Evolutionary conservation across 1,140 invertebrate genomes (phyloP).

Genomic region (Lepidostoma basale): DNA sequence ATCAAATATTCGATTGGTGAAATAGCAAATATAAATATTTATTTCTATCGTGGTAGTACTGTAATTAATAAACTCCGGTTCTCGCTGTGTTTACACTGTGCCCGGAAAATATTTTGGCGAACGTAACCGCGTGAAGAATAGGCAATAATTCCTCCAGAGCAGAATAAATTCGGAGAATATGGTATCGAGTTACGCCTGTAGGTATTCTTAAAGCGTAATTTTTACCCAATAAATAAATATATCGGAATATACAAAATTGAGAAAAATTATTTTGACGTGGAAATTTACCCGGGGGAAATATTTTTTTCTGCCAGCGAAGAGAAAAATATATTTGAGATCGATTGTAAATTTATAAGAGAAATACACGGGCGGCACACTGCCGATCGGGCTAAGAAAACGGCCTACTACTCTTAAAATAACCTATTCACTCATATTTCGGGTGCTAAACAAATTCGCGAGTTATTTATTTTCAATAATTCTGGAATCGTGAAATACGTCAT

Average conservation of each 20-base stretch:
- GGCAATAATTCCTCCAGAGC: neutral
- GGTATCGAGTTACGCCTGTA: neutral
- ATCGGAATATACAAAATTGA: conserved; percentile 11
- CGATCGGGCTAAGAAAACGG: no score
- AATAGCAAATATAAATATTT: no score
- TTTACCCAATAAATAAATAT: conserved; percentile 24
- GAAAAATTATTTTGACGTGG: conserved; percentile 23
- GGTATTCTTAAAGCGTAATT: conserved; percentile 3
- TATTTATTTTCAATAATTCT: no score
- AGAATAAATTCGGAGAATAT: neutral
- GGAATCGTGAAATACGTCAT: no score
- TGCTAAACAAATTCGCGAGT: no score
- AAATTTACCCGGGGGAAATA: neutral
- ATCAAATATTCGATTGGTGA: no score
- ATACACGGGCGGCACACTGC: no score
- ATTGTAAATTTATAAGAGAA: conserved; percentile 3
- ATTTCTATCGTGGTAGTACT: no score
- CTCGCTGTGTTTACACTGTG: no score
- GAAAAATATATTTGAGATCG: neutral
- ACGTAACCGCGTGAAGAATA: conserved; percentile 12
- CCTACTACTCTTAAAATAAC: no score
- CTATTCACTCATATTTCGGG: no score
- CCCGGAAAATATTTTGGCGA: neutral
- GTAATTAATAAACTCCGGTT: no score
- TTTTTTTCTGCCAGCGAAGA: neutral